These are phyloP conservation scores for Loris lydekkerianus DNA, from an alignment of 2,797 vertebrate species.

Conservation along the genomic window DNA sequence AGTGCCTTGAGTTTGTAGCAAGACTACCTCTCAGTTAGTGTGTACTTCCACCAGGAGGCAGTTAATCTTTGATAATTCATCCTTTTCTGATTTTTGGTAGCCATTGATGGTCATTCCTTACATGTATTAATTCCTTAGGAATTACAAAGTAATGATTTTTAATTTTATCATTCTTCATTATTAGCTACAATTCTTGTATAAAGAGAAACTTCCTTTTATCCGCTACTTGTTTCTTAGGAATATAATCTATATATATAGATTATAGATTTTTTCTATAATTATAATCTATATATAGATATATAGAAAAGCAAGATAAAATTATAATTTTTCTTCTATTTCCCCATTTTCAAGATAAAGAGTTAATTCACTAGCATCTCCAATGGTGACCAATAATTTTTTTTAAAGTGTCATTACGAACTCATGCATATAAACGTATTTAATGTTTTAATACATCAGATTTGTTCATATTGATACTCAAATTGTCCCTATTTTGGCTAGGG, in stretches of 20 bases:
- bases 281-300: background rate
- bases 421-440: background rate
- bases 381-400: background rate
- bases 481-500: background rate
- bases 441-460: background rate
- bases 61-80: background rate
- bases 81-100: conserved; percentile 18
- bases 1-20: background rate
- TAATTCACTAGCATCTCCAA: background rate
- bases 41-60: background rate
- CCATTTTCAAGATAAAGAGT: conserved; percentile 38
- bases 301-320: background rate
- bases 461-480: background rate
- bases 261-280: background rate
- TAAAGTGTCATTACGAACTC: background rate
- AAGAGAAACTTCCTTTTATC: background rate
- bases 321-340: background rate
- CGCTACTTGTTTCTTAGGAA: background rate
- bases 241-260: background rate
- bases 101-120: background rate
- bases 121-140: background rate
- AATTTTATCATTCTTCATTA: background rate
- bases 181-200: background rate
- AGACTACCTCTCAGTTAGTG: background rate
- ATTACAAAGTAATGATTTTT: background rate